Conservation (phyloP, 2,113 vertebrate species). For the Narcine bancroftii region DNA sequence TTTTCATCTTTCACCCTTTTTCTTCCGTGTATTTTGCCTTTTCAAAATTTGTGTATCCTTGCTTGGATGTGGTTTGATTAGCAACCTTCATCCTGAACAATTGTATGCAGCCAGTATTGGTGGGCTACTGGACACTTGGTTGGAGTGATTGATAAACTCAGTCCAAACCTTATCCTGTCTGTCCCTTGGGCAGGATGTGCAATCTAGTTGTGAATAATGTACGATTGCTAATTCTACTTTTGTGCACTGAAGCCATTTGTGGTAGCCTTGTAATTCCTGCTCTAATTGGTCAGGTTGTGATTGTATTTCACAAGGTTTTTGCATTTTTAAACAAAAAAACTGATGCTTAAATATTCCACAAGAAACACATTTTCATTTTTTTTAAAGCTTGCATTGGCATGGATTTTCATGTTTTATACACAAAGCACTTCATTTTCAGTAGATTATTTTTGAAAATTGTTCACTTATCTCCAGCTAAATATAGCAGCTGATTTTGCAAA, state of each 20-base stretch:
- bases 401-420: neutral
- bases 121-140: neutral
- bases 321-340: neutral
- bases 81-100: neutral
- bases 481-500: neutral
- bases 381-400: neutral
- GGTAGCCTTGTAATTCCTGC: too few relatives aligned
- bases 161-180: neutral
- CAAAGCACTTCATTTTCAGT: slow-evolving; percentile 17
- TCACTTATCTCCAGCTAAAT: neutral
- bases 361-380: neutral
- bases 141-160: neutral
- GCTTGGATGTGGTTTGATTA: neutral
- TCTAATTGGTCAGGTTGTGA: neutral
- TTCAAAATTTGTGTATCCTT: neutral
- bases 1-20: neutral
- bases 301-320: neutral
- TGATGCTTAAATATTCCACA: neutral
- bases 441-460: neutral
- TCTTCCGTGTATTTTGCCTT: neutral
- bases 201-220: neutral
- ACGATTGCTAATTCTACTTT: neutral
- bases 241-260: neutral
- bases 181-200: neutral
- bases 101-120: neutral